phyloP scores from a whole-genome alignment of 2,113 vertebrate species.

The Morone saxatilis region DNA sequence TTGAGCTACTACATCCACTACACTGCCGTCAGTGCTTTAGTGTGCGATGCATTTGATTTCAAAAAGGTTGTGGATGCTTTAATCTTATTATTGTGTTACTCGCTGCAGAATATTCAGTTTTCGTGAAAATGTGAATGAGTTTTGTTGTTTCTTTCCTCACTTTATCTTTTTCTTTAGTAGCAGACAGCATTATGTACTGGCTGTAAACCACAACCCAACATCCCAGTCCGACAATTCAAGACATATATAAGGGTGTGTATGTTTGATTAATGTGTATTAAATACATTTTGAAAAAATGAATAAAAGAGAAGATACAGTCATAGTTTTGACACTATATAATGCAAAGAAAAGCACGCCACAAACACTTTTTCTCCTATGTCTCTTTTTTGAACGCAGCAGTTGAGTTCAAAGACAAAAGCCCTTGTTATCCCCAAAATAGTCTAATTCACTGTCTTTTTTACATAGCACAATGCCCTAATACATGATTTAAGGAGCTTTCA shows the following conservation, averaged over 20 bases:
- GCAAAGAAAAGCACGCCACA: not conserved
- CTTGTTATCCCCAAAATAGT: conserved; percentile 61
- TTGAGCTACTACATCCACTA: conserved; percentile 90
- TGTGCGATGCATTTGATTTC: conserved; percentile 61
- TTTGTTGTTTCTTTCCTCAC: conserved; percentile 24
- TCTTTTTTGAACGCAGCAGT: conserved; percentile 25
- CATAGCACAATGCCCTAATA: conserved; percentile 82
- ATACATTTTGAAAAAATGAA: not conserved
- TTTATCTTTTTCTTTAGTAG: not conserved
- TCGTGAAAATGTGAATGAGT: conserved; percentile 6
- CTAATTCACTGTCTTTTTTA: conserved; percentile 76
- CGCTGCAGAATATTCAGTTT: conserved; percentile 49
- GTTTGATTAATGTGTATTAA: not conserved
- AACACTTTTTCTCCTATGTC: not conserved
- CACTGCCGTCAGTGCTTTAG: conserved; percentile 81
- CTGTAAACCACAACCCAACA: conserved; percentile 4
- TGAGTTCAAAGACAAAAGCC: conserved; percentile 60
- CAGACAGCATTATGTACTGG: not conserved
- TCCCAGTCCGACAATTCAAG: not conserved
- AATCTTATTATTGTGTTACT: conserved; percentile 64
- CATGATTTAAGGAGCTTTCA: conserved; percentile 84
- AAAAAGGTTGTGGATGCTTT: conserved; percentile 56
- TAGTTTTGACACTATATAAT: not conserved
- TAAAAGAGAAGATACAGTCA: not conserved
- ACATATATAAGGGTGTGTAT: not conserved